Evolutionary conservation across 2,888 invertebrate species (phyloP).

Genomic region (Tenthredo livida): DNA sequence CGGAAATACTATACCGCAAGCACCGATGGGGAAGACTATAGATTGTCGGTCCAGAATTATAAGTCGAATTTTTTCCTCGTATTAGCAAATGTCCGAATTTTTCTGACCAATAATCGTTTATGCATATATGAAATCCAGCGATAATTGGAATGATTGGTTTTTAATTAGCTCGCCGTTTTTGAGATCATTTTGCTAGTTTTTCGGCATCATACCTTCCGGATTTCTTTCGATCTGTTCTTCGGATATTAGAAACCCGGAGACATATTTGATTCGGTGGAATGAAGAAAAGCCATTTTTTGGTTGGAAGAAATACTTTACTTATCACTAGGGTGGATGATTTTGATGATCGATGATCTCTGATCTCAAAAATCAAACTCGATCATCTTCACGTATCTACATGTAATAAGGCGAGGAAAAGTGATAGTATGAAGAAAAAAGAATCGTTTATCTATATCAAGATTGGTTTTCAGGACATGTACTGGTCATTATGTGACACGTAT

Average conservation of each 20-base stretch:
- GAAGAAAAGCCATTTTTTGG: background rate
- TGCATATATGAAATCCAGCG: background rate
- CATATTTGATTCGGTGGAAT: too few relatives aligned
- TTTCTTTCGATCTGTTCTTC: background rate
- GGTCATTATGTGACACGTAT: slow-evolving; percentile 5
- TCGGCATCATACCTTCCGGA: background rate
- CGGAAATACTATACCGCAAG: background rate
- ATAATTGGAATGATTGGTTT: too few relatives aligned
- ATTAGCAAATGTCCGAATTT: background rate
- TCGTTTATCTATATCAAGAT: background rate
- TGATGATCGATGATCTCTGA: background rate
- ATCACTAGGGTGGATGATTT: background rate
- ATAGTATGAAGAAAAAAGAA: background rate
- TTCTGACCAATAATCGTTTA: background rate
- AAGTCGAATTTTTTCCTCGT: too few relatives aligned
- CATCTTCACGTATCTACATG: too few relatives aligned
- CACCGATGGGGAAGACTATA: too few relatives aligned
- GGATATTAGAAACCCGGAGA: background rate
- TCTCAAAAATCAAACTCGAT: background rate
- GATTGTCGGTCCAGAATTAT: too few relatives aligned
- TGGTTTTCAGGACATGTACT: background rate
- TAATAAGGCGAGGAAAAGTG: background rate
- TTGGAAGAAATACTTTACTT: background rate
- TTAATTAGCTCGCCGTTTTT: background rate
- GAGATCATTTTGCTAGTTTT: background rate